These are phyloP conservation scores for Temnothorax rugatulus DNA, from an alignment of 2,888 invertebrate genomes.

Conservation along the genomic window DNA sequence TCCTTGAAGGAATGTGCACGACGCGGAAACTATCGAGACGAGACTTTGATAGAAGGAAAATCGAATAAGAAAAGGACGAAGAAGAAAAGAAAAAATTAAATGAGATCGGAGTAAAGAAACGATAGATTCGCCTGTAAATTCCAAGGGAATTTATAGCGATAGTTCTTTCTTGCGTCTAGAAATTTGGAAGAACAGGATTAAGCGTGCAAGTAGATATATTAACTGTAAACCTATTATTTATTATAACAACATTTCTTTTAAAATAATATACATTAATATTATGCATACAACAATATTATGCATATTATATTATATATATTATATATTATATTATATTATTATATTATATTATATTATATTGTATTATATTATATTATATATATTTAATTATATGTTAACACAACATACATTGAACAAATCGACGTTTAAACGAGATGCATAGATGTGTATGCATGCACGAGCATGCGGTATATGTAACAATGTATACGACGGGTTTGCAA, in stretches of 20 bases:
- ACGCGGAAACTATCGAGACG: conserved; percentile 20
- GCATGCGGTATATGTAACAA: background rate
- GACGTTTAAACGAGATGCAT: background rate
- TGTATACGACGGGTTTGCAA: background rate
- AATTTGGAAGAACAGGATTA: background rate
- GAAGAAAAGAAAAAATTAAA: conserved; percentile 41
- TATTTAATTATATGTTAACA: too few species aligned
- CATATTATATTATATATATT: too few species aligned
- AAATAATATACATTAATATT: background rate
- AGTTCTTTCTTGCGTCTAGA: conserved; percentile 7
- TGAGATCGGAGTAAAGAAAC: conserved; percentile 39
- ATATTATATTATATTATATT: too few species aligned
- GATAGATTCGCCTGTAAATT: conserved; percentile 40
- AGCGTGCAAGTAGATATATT: background rate
- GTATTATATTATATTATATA: background rate
- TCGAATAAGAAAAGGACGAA: conserved; percentile 24
- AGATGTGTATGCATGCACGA: background rate
- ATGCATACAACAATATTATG: too few species aligned
- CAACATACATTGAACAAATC: background rate
- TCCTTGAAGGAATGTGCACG: conserved; percentile 1
- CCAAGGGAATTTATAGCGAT: background rate
- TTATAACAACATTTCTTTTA: background rate
- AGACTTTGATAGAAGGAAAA: conserved; percentile 48
- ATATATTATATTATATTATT: background rate
- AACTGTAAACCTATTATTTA: background rate